These are phyloP conservation scores for Columba livia DNA, from an alignment of 2,113 vertebrate genomes.

Conservation along the genomic window DNA sequence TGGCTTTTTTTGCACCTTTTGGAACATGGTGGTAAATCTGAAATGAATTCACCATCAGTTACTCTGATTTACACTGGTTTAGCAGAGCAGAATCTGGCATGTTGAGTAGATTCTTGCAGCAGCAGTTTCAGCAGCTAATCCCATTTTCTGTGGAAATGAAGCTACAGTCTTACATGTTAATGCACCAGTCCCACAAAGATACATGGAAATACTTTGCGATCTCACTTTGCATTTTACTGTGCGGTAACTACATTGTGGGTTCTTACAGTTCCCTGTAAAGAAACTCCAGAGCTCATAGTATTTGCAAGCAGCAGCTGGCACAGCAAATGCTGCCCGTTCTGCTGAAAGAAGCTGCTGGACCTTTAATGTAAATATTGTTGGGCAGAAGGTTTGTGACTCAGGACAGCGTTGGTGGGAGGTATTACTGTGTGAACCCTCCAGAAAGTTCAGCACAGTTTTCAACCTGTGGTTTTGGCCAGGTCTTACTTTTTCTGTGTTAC, in stretches of 20 bases:
- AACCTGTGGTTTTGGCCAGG: background rate
- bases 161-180: background rate
- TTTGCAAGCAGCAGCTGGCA: background rate
- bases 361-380: background rate
- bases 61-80: background rate
- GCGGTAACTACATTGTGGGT: fast-evolving
- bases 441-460: background rate
- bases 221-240: background rate
- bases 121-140: background rate
- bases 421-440: background rate
- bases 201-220: background rate
- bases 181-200: no score
- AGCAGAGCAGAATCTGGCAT: background rate
- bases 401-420: background rate
- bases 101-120: background rate
- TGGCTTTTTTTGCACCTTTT: background rate
- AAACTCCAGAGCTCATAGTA: background rate
- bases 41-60: background rate
- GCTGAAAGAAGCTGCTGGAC: background rate
- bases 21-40: background rate
- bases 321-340: no score
- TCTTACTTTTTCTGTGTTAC: background rate
- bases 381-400: background rate
- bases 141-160: background rate
- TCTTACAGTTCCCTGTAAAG: background rate